Conservation (phyloP, 2,888 invertebrate species). For the Xiphydria camelus region DNA sequence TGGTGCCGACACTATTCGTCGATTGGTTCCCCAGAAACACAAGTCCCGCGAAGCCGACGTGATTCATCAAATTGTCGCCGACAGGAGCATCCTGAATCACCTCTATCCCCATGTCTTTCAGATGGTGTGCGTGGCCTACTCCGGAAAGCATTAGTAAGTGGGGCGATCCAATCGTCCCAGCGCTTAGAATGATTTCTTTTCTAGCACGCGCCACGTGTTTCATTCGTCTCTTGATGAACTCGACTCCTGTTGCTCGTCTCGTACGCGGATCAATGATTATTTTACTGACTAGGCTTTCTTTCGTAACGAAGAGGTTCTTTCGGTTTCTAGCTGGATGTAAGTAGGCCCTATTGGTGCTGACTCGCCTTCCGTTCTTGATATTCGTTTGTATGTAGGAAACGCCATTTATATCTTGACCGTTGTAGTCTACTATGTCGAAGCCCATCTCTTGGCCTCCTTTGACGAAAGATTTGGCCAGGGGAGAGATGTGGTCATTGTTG, state of each 20-base stretch:
- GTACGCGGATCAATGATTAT: conserved; percentile 73
- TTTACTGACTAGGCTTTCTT: conserved; percentile 65
- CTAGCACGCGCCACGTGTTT: conserved; percentile 63
- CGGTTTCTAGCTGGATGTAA: conserved; percentile 78
- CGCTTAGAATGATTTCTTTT: conserved; percentile 81
- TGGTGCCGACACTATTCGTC: conserved; percentile 29
- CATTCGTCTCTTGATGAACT: conserved; percentile 70
- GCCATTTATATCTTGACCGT: conserved; percentile 81
- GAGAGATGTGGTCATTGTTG: conserved; percentile 82
- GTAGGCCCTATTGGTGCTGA: conserved; percentile 85
- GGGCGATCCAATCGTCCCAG: conserved; percentile 86
- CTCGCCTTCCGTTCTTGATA: conserved; percentile 79
- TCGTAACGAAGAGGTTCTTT: conserved; percentile 73
- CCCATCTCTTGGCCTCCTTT: conserved; percentile 83
- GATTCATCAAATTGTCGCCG: conserved; percentile 84
- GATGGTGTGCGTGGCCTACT: conserved; percentile 78
- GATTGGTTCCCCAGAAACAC: conserved; percentile 74
- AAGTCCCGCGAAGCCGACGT: conserved; percentile 82
- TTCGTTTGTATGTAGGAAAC: conserved; percentile 88
- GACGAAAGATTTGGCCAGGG: conserved; percentile 79
- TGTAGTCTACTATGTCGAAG: conserved; percentile 78
- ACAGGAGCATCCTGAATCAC: conserved; percentile 76
- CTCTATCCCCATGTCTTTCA: conserved; percentile 72
- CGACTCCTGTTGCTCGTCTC: conserved; percentile 76
- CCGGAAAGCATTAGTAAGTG: conserved; percentile 92